Percentiles rank a stretch among this genome's conserved stretches.
Conservation (phyloP, 2,888 invertebrate species). For the Linyphia triangularis region DNA sequence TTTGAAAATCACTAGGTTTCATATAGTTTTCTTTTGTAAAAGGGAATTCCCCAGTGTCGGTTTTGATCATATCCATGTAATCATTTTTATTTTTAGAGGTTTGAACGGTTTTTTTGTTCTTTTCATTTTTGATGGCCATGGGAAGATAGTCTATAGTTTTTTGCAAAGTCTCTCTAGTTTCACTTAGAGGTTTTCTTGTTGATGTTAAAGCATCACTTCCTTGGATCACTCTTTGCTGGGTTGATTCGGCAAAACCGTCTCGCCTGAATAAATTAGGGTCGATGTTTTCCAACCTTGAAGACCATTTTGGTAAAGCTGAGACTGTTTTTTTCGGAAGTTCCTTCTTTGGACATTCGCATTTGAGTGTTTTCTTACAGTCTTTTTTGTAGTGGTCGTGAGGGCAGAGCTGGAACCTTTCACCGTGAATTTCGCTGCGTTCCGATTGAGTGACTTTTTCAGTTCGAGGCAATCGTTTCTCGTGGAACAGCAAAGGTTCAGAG, state of each 20-base stretch:
- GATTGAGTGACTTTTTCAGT: not conserved
- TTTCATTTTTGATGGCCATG: not conserved
- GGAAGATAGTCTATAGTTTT: not conserved
- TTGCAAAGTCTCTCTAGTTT: slow-evolving; percentile 10
- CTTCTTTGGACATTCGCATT: not conserved
- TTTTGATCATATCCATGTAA: not conserved
- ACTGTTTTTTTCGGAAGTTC: not conserved
- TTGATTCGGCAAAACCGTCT: not conserved
- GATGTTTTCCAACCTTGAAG: not conserved
- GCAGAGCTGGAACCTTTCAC: too few relatives aligned
- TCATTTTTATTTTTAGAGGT: not conserved
- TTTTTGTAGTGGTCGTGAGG: not conserved
- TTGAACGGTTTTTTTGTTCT: not conserved
- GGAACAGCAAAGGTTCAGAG: slow-evolving; percentile 14
- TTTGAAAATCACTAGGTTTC: not conserved
- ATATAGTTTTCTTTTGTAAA: not conserved
- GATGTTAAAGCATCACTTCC: not conserved
- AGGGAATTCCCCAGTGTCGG: not conserved
- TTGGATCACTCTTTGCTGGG: slow-evolving; percentile 9
- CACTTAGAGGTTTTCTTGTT: not conserved
- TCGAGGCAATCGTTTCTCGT: not conserved
- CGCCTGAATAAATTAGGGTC: slow-evolving; percentile 1
- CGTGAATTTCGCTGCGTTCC: not conserved
- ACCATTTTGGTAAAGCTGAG: not conserved
- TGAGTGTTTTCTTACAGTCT: not conserved